These are phyloP conservation scores for Prionace glauca DNA, from an alignment of 2,797 vertebrate species.

Conservation along the genomic window DNA sequence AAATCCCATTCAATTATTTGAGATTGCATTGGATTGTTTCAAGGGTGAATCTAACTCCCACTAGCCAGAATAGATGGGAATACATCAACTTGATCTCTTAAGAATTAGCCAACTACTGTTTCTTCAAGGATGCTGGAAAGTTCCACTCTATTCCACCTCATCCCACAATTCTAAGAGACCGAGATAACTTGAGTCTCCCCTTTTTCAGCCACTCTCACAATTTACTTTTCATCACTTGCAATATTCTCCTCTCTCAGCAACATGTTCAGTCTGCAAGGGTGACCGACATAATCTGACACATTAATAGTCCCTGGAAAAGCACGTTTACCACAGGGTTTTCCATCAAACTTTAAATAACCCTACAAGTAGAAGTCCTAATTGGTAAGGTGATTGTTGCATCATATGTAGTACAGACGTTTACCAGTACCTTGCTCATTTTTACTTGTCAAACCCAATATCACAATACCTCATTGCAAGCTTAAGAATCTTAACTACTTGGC, in stretches of 20 bases:
- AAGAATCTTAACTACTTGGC: not conserved
- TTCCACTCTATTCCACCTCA: not conserved
- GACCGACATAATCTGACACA: not conserved
- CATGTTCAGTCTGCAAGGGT: not conserved
- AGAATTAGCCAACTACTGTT: not conserved
- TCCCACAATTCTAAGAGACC: not conserved
- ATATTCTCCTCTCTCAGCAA: not conserved
- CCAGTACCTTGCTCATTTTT: not conserved
- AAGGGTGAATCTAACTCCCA: not conserved
- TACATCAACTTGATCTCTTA: not conserved
- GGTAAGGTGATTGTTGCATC: not conserved
- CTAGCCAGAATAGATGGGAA: not conserved
- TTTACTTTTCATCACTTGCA: not conserved
- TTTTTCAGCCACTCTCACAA: not conserved
- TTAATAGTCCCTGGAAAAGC: not conserved
- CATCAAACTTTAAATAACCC: not conserved
- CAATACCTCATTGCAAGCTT: not conserved
- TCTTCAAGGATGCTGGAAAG: not conserved
- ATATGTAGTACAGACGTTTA: not conserved
- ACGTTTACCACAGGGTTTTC: not conserved
- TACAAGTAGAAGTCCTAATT: not conserved
- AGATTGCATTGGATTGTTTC: not conserved
- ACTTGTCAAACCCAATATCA: not conserved
- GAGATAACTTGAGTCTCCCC: not conserved
- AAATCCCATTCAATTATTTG: not conserved